Evolutionary conservation across 2,888 invertebrate species (phyloP).

Genomic region (Drosophila putrida): DNA sequence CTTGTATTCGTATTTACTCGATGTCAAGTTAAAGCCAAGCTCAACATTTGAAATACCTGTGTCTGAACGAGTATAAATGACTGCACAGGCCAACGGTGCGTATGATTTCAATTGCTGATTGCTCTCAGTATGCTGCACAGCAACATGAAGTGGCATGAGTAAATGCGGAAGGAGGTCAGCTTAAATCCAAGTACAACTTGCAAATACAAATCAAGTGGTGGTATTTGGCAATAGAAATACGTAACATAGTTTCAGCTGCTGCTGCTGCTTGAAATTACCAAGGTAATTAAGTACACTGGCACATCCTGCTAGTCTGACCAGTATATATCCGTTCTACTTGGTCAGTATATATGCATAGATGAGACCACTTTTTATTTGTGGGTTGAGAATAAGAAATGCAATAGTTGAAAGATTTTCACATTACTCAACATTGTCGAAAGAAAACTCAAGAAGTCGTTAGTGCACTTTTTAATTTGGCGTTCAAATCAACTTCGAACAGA

Average conservation of each 20-base stretch:
- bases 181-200: conserved; percentile 15
- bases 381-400: neutral
- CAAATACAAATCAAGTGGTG: conserved; percentile 22
- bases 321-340: neutral
- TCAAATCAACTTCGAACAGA: conserved; percentile 17
- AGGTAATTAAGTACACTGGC: conserved; percentile 44
- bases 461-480: conserved; percentile 18
- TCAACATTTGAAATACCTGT: conserved; percentile 29
- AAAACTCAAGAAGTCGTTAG: conserved; percentile 18
- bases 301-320: conserved; percentile 1
- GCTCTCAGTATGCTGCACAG: conserved; percentile 5
- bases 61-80: conserved; percentile 19
- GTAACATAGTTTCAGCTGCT: conserved; percentile 1
- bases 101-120: conserved; percentile 55
- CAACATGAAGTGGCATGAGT: neutral
- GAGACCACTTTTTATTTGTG: conserved; percentile 12
- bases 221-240: conserved; percentile 31
- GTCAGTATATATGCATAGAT: conserved; percentile 1
- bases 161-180: conserved; percentile 4
- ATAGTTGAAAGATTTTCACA: conserved; percentile 15
- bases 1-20: conserved; percentile 12
- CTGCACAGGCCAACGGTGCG: conserved; percentile 48
- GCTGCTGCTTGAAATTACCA: conserved; percentile 21
- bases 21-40: conserved; percentile 36
- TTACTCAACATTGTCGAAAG: conserved; percentile 3